Evolutionary conservation across 2,113 vertebrate genomes (phyloP).

Genomic region (Dolichotis patagonum): DNA sequence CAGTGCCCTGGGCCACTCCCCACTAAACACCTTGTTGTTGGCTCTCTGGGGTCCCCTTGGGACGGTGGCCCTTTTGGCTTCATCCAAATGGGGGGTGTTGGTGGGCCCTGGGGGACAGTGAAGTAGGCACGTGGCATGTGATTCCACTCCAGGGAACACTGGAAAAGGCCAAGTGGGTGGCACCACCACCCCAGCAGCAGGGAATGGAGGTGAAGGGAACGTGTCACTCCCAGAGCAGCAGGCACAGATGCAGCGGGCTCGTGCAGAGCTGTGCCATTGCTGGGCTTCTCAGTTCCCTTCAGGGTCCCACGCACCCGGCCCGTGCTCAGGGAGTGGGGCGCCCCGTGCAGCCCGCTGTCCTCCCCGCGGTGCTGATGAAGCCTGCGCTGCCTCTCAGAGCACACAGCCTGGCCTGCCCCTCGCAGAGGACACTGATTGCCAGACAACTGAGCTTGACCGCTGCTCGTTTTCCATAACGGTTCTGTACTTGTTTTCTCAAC

Average conservation of each 20-base stretch:
- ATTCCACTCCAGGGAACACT: background rate
- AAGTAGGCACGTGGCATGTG: accelerated
- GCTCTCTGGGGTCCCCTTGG: accelerated
- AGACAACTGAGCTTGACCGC: background rate
- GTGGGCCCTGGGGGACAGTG: accelerated
- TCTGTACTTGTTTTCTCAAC: conserved; percentile 58
- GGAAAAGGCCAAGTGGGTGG: accelerated
- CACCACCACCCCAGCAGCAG: accelerated
- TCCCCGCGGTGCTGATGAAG: accelerated
- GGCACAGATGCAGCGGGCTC: accelerated
- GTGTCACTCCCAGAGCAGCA: accelerated
- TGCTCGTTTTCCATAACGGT: conserved; percentile 15
- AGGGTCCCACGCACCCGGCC: background rate
- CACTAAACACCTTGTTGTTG: background rate
- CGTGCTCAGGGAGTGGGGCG: accelerated
- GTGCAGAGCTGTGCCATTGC: accelerated
- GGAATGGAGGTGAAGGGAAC: accelerated
- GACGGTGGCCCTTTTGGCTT: background rate
- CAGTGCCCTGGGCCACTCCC: accelerated
- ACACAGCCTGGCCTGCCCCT: too few species aligned
- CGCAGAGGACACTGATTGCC: background rate
- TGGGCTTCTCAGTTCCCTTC: accelerated
- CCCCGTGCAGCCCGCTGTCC: accelerated
- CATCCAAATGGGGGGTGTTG: too few species aligned
- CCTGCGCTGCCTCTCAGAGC: accelerated